A percentile compares a stretch with the other conserved stretches of the same genome.
Evolutionary conservation across 2,113 vertebrate genomes (phyloP).

Genomic region (Corythoichthys intestinalis): DNA sequence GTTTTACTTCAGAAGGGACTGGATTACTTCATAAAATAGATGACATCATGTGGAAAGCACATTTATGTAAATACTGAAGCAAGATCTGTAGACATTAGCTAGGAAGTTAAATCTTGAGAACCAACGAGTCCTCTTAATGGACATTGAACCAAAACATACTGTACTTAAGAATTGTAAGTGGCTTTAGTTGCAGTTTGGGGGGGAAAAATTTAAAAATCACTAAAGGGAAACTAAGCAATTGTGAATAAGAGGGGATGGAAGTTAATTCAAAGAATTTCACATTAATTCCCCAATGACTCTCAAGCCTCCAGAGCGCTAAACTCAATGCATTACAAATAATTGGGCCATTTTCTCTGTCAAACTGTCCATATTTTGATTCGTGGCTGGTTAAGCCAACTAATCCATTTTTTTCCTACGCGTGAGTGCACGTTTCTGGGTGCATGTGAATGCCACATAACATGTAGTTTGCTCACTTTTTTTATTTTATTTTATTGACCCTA

Average conservation of each 20-base stretch:
- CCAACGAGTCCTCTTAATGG: no score
- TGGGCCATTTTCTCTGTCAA: slow-evolving; percentile 49
- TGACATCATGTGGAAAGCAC: no score
- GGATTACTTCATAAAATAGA: no score
- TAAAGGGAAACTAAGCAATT: slow-evolving; percentile 43
- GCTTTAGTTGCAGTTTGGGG: slow-evolving; percentile 32
- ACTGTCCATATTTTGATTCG: slow-evolving; percentile 29
- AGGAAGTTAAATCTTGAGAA: no score
- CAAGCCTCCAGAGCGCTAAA: slow-evolving; percentile 37
- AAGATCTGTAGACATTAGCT: no score
- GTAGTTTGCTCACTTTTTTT: background rate
- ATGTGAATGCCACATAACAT: slow-evolving; percentile 3
- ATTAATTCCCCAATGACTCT: slow-evolving; percentile 19
- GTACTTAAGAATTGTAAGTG: no score
- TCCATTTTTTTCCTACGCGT: slow-evolving; percentile 13
- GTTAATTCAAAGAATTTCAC: slow-evolving; percentile 51
- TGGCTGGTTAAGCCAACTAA: slow-evolving; percentile 70
- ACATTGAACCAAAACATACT: no score
- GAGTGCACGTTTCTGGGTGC: background rate
- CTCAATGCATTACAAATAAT: slow-evolving; percentile 43
- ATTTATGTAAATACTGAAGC: no score
- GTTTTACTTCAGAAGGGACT: no score
- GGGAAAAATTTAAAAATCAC: slow-evolving; percentile 32
- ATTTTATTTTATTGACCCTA: background rate
- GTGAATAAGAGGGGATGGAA: slow-evolving; percentile 25